These are phyloP conservation scores for Dysdera silvatica DNA, from an alignment of 1,140 invertebrate genomes.

Conservation along the genomic window DNA sequence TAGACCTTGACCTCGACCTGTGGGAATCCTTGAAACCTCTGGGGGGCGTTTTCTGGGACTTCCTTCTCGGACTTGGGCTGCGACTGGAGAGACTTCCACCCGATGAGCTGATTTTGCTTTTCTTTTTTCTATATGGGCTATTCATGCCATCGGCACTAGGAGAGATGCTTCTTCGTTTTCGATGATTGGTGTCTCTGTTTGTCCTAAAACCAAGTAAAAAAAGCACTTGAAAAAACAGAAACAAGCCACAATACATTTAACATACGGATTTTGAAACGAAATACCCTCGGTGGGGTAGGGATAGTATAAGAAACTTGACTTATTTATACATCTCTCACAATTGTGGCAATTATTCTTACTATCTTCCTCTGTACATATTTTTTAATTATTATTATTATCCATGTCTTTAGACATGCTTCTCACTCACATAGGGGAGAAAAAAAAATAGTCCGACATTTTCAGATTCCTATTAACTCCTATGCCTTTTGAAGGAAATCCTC, in stretches of 20 bases:
- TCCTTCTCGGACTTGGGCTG: conserved; percentile 25
- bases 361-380: too few species aligned
- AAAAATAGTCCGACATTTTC: too few species aligned
- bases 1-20: conserved; percentile 31
- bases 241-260: not conserved
- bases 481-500: too few species aligned
- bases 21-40: conserved; percentile 26
- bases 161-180: conserved; percentile 8
- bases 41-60: conserved; percentile 24
- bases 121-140: conserved; percentile 8
- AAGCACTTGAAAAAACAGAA: not conserved
- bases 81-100: conserved; percentile 29
- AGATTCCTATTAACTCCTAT: too few species aligned
- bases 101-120: conserved; percentile 4
- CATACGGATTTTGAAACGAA: too few species aligned
- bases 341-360: too few species aligned
- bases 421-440: too few species aligned
- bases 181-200: conserved; percentile 7
- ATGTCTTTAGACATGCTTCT: too few species aligned
- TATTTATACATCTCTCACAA: too few species aligned
- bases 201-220: not conserved
- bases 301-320: too few species aligned
- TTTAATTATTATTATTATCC: too few species aligned
- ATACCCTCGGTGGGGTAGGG: too few species aligned
- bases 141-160: conserved; percentile 3